Conservation (phyloP, 2,888 invertebrate genomes). For the Chelonus formosanus region DNA sequence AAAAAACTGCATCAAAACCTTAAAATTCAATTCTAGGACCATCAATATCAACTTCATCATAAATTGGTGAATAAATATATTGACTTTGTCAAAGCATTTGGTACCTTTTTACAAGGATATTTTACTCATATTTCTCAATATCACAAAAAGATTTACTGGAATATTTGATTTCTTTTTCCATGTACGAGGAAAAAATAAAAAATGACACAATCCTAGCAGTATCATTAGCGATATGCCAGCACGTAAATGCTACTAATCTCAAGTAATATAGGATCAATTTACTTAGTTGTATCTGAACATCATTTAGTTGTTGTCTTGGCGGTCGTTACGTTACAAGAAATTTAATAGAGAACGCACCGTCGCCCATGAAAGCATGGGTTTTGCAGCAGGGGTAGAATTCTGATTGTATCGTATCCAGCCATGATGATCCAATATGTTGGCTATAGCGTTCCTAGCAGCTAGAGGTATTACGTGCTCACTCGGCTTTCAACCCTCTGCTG, state of each 20-base stretch:
- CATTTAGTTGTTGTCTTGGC: constrained; percentile 48
- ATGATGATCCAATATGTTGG: constrained; percentile 57
- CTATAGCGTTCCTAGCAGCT: constrained; percentile 46
- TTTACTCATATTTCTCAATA: too few relatives aligned
- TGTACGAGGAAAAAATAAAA: not conserved
- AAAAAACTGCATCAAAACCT: too few relatives aligned
- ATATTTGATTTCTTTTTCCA: too few relatives aligned
- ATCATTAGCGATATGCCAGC: not conserved
- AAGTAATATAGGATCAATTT: constrained; percentile 37
- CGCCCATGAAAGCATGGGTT: constrained; percentile 21
- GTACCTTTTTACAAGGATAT: too few relatives aligned
- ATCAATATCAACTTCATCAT: too few relatives aligned
- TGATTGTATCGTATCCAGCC: constrained; percentile 56
- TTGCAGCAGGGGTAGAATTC: constrained; percentile 51
- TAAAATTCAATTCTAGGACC: too few relatives aligned
- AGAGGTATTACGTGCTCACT: constrained; percentile 44
- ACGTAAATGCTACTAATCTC: not conserved
- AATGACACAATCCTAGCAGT: not conserved
- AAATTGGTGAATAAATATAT: too few relatives aligned
- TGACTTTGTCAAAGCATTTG: too few relatives aligned
- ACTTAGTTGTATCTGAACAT: constrained; percentile 26
- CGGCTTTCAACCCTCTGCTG: too few relatives aligned
- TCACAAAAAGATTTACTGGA: too few relatives aligned
- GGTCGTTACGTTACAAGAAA: constrained; percentile 48
- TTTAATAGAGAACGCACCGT: constrained; percentile 54